A percentile compares a stretch with the other conserved stretches of the same genome.
phyloP scores from a whole-genome alignment of 2,888 invertebrate genomes.

The Cotesia congregata region DNA sequence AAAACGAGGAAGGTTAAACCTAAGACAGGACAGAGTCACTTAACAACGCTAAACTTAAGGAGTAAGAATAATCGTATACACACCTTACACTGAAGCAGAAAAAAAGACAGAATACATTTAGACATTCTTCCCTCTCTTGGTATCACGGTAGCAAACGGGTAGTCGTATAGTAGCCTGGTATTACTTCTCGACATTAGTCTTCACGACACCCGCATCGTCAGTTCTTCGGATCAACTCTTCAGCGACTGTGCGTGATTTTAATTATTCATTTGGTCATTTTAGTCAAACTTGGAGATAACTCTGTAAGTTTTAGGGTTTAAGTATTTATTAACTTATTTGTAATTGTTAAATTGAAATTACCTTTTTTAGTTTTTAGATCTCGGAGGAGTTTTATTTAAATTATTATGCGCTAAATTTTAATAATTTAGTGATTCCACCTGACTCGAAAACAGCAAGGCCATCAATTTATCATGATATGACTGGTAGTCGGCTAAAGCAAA shows the following conservation, averaged over 20 bases:
- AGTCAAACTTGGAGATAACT: too few relatives aligned
- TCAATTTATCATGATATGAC: slow-evolving; percentile 25
- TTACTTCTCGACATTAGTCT: slow-evolving; percentile 53
- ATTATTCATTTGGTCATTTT: background rate
- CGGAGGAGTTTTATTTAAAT: background rate
- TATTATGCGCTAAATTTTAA: background rate
- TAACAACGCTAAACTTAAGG: background rate
- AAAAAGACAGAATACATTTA: slow-evolving; percentile 42
- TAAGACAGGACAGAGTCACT: slow-evolving; percentile 6
- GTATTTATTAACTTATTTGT: too few relatives aligned
- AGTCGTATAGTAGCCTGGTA: slow-evolving; percentile 45
- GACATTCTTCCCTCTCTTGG: slow-evolving; percentile 57
- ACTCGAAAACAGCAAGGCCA: slow-evolving; percentile 18
- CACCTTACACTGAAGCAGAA: background rate
- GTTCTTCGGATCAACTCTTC: slow-evolving; percentile 59
- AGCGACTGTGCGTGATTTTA: background rate
- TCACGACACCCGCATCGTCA: slow-evolving; percentile 62
- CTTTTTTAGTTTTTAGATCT: background rate
- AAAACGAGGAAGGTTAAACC: slow-evolving; percentile 23
- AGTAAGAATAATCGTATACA: slow-evolving; percentile 36
- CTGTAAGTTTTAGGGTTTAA: too few relatives aligned
- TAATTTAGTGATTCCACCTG: slow-evolving; percentile 20
- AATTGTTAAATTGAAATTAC: background rate
- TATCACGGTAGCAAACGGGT: slow-evolving; percentile 45
- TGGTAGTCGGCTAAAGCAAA: slow-evolving; percentile 6